phyloP scores from a whole-genome alignment of 2,888 invertebrate species.

The Lithophane leautieri region DNA sequence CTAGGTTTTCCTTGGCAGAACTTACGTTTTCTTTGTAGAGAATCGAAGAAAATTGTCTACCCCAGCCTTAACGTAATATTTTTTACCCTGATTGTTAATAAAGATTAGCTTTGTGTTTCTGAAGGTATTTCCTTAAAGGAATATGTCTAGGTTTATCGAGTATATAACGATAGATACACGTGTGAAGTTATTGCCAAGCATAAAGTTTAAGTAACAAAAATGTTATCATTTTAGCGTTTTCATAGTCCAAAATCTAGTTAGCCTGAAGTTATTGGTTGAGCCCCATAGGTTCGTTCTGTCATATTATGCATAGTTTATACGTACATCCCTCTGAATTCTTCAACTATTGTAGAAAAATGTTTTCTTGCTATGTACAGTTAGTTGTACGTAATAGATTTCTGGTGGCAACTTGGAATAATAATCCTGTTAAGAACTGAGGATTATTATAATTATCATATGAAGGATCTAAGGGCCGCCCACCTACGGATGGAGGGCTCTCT shows the following conservation, averaged over 20 bases:
- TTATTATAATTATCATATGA: conserved; percentile 51
- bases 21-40: conserved; percentile 49
- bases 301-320: conserved; percentile 20
- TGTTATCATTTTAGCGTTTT: conserved; percentile 3
- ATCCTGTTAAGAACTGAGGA: conserved; percentile 28
- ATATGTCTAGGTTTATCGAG: background rate
- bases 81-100: conserved; percentile 13
- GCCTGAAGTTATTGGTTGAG: conserved; percentile 22
- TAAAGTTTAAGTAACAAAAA: background rate
- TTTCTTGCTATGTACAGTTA: background rate
- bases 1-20: conserved; percentile 52
- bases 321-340: background rate
- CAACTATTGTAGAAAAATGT: conserved; percentile 8
- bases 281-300: conserved; percentile 11
- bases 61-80: conserved; percentile 24
- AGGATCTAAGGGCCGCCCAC: conserved; percentile 33
- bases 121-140: background rate
- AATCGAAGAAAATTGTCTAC: conserved; percentile 31
- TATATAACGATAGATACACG: background rate
- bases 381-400: conserved; percentile 9
- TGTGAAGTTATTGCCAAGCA: conserved; percentile 7
- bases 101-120: conserved; percentile 19
- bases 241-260: conserved; percentile 28
- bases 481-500: conserved; percentile 14
- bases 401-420: conserved; percentile 24